Percentiles rank a stretch among this genome's conserved stretches.
Conservation (phyloP, 2,113 vertebrate genomes). For the Oophaga pumilio region DNA sequence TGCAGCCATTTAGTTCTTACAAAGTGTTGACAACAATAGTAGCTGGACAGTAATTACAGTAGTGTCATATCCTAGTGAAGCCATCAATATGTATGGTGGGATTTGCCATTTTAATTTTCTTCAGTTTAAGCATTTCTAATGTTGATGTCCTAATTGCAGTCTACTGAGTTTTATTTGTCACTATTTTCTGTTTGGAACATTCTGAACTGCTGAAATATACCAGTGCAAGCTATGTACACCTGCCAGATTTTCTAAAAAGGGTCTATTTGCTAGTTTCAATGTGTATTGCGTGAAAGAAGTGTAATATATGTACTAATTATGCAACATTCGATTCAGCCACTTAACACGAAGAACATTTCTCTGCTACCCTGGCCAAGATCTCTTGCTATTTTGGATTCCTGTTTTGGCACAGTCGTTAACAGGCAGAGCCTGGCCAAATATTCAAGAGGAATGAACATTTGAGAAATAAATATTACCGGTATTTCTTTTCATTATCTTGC, state of each 20-base stretch:
- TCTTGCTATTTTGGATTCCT: conserved; percentile 43
- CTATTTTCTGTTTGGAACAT: conserved; percentile 24
- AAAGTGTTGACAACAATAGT: neutral
- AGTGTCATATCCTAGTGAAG: neutral
- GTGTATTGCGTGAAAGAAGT: conserved; percentile 17
- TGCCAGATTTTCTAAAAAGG: conserved; percentile 24
- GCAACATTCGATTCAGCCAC: conserved; percentile 40
- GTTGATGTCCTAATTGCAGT: neutral
- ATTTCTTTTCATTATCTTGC: neutral
- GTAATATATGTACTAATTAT: conserved; percentile 42
- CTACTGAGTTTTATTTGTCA: conserved; percentile 11
- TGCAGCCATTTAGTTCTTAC: neutral
- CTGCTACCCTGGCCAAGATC: conserved; percentile 29
- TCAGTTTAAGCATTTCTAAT: neutral
- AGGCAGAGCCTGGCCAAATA: conserved; percentile 35
- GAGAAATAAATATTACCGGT: conserved; percentile 26
- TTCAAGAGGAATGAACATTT: conserved; percentile 37
- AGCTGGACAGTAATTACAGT: neutral
- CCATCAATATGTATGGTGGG: neutral
- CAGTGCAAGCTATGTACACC: neutral
- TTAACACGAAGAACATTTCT: conserved; percentile 49
- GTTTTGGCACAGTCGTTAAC: conserved; percentile 44
- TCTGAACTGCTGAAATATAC: conserved; percentile 8
- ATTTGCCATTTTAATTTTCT: neutral
- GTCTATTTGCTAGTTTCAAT: conserved; percentile 27